phyloP scores from a whole-genome alignment of 2,888 invertebrate species.

The Schizotus pectinicornis region DNA sequence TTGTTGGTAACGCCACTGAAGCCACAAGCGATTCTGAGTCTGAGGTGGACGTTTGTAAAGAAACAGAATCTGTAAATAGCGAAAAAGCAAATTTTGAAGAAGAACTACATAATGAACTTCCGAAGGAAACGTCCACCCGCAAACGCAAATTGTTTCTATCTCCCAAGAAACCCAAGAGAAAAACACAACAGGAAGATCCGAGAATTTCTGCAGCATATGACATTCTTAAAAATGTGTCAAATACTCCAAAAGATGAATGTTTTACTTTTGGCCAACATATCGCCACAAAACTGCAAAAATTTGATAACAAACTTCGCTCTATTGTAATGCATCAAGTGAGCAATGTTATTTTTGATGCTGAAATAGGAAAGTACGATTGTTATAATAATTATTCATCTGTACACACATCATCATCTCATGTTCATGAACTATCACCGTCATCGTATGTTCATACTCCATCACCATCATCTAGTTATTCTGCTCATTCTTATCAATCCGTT shows the following conservation, averaged over 20 bases:
- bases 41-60: background rate
- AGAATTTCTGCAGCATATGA: constrained; percentile 1
- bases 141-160: constrained; percentile 6
- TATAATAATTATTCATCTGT: background rate
- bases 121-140: background rate
- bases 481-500: constrained; percentile 6
- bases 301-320: constrained; percentile 4
- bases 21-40: background rate
- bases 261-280: constrained; percentile 6
- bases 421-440: background rate
- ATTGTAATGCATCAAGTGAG: constrained; percentile 2
- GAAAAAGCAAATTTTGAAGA: constrained; percentile 1
- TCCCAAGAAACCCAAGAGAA: background rate
- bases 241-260: constrained; percentile 2
- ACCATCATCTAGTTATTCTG: constrained; percentile 8
- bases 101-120: background rate
- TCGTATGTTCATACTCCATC: constrained; percentile 2
- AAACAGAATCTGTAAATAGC: background rate
- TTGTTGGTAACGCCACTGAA: constrained; percentile 2
- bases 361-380: constrained; percentile 2
- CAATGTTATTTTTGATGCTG: constrained; percentile 8
- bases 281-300: constrained; percentile 6
- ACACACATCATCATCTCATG: no score
- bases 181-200: constrained; percentile 3
- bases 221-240: constrained; percentile 1